Evolutionary conservation across 2,888 invertebrate species (phyloP).

Genomic region (Nezara viridula): DNA sequence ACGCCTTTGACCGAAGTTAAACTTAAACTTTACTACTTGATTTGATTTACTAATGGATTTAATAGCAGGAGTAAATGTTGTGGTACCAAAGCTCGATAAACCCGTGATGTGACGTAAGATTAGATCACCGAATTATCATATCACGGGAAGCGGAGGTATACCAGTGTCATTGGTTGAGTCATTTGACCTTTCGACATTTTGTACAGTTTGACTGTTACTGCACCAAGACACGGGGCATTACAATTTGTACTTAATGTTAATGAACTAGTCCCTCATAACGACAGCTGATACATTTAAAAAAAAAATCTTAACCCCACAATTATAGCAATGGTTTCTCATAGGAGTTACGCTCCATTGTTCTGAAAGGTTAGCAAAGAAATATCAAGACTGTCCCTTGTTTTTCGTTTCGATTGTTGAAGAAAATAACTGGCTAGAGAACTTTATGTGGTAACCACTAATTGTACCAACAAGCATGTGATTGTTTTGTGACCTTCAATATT

Average conservation of each 20-base stretch:
- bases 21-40: not conserved
- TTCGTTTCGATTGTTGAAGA: not conserved
- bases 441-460: not conserved
- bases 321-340: not conserved
- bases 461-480: not conserved
- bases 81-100: not conserved
- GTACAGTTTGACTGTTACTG: not conserved
- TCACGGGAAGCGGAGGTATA: not conserved
- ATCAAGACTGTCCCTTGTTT: not conserved
- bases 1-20: no score
- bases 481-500: not conserved
- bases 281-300: not conserved
- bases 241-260: conserved; percentile 1
- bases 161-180: not conserved
- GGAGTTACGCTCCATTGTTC: conserved; percentile 15
- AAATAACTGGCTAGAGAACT: not conserved
- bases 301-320: not conserved
- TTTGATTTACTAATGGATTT: not conserved
- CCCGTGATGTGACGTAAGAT: not conserved
- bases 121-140: conserved; percentile 16
- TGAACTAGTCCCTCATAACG: not conserved
- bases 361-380: conserved; percentile 4
- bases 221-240: not conserved
- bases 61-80: not conserved
- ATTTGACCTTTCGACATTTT: conserved; percentile 11